phyloP scores from a whole-genome alignment of 2,797 vertebrate genomes.

The Australoheros facetus region DNA sequence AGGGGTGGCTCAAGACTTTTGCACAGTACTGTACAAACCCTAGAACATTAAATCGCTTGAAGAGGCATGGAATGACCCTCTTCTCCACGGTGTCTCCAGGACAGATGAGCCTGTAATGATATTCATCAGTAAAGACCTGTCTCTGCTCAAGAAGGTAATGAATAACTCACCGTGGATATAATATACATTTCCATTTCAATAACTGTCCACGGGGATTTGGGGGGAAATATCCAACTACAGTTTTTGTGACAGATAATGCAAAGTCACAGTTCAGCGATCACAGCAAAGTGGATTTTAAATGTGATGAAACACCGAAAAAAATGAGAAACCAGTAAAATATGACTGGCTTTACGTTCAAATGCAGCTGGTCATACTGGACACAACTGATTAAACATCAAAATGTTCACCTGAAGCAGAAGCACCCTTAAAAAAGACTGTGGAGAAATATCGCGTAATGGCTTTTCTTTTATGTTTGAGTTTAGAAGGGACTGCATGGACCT shows the following conservation, averaged over 20 bases:
- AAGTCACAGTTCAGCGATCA: not conserved
- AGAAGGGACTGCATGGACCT: not conserved
- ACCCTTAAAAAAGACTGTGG: not conserved
- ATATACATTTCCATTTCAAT: conserved; percentile 12
- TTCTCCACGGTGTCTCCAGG: not conserved
- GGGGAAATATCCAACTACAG: not conserved
- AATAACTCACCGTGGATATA: conserved; percentile 1
- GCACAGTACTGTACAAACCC: not conserved
- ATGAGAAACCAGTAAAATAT: not conserved
- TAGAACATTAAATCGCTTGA: not conserved
- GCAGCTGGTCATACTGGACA: not conserved
- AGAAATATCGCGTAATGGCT: not conserved
- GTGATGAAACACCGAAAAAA: not conserved
- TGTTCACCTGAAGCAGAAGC: not conserved
- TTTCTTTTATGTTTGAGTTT: not conserved
- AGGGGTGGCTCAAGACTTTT: not conserved
- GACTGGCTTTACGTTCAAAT: not conserved
- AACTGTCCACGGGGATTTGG: not conserved
- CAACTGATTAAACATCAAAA: rapidly evolving
- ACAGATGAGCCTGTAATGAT: conserved; percentile 3
- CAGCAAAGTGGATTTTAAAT: not conserved
- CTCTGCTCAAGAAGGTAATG: conserved; percentile 32
- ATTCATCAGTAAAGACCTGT: conserved; percentile 25
- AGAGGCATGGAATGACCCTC: not conserved
- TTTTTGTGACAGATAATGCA: not conserved